Conservation (phyloP, 2,797 vertebrate genomes). For the Phylloscopus collybita region DNA sequence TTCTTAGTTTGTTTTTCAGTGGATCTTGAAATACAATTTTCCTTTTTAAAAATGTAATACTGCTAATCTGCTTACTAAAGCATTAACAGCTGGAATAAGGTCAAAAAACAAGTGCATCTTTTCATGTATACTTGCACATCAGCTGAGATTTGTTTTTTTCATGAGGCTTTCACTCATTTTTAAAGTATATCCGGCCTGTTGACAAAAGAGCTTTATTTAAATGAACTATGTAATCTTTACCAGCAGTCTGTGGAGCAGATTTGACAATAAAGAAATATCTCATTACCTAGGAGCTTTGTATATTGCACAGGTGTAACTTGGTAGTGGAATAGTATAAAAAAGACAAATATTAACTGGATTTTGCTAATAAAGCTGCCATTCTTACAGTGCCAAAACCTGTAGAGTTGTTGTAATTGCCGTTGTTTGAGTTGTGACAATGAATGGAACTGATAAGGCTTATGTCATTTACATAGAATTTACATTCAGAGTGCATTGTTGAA, state of each 20-base stretch:
- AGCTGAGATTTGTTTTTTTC: slow-evolving; percentile 46
- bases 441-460: slow-evolving; percentile 72
- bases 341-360: slow-evolving; percentile 71
- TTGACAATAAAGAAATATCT: slow-evolving; percentile 75
- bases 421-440: slow-evolving; percentile 77
- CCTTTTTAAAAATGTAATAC: background rate
- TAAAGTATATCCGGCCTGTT: slow-evolving; percentile 60
- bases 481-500: slow-evolving; percentile 56
- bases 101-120: slow-evolving; percentile 51
- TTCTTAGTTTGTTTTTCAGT: slow-evolving; percentile 16
- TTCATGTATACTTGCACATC: slow-evolving; percentile 43
- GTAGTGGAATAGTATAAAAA: slow-evolving; percentile 67
- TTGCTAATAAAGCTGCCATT: slow-evolving; percentile 69
- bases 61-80: slow-evolving; percentile 56
- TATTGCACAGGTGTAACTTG: slow-evolving; percentile 43
- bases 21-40: slow-evolving; percentile 40
- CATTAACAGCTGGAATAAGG: slow-evolving; percentile 49
- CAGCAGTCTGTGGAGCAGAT: slow-evolving; percentile 63
- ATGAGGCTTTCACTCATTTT: slow-evolving; percentile 55
- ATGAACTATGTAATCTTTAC: slow-evolving; percentile 74
- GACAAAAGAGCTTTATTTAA: slow-evolving; percentile 72
- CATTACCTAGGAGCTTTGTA: slow-evolving; percentile 71
- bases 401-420: slow-evolving; percentile 71
- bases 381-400: slow-evolving; percentile 54
- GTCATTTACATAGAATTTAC: slow-evolving; percentile 67